Percentiles rank a stretch among this genome's conserved stretches.
These are phyloP conservation scores for Hydriomena furcata DNA, from an alignment of 2,888 invertebrate species.

Conservation along the genomic window DNA sequence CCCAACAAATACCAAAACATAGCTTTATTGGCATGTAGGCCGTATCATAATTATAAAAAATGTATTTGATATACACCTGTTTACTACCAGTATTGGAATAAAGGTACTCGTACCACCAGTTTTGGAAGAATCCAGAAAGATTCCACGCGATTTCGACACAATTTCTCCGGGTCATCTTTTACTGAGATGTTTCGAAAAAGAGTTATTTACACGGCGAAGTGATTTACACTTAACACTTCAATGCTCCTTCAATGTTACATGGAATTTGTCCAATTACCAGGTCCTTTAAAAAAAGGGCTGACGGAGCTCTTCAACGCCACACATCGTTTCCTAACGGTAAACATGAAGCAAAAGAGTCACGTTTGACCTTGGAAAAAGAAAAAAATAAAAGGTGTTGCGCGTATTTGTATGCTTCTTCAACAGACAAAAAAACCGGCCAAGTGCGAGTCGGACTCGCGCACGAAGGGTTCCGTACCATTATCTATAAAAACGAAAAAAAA, in stretches of 20 bases:
- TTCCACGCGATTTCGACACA: background rate
- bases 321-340: constrained; percentile 15
- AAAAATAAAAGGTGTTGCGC: background rate
- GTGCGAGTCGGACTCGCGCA: no score
- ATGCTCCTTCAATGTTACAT: constrained; percentile 14
- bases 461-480: no score
- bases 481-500: no score
- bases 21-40: no score
- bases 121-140: no score
- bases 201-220: constrained; percentile 12
- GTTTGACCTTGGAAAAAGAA: constrained; percentile 12
- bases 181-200: constrained; percentile 1
- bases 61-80: no score
- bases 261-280: constrained; percentile 33
- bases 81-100: no score
- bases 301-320: constrained; percentile 7
- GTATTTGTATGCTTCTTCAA: no score
- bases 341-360: constrained; percentile 17
- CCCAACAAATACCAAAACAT: no score
- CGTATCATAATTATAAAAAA: no score
- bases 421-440: no score
- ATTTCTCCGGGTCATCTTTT: background rate
- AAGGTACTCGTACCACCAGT: no score
- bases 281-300: constrained; percentile 23
- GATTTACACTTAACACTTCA: constrained; percentile 10